These are phyloP conservation scores for Saguinus oedipus DNA, from an alignment of 2,797 vertebrate genomes.

Conservation along the genomic window DNA sequence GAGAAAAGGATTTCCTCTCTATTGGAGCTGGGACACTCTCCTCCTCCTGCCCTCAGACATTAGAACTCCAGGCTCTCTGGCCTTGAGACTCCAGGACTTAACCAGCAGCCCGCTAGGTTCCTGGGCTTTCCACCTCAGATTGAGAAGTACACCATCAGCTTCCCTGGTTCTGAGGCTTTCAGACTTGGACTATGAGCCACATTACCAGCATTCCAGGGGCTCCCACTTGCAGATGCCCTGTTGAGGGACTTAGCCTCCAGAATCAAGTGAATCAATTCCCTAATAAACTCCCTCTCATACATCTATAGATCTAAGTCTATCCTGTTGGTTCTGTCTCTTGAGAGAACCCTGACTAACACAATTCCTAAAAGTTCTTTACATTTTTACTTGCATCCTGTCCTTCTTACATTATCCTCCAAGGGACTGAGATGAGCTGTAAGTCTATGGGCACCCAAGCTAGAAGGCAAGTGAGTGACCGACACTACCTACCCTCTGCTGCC, in stretches of 20 bases:
- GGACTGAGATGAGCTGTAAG: not conserved
- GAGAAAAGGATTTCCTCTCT: not conserved
- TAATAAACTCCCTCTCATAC: not conserved
- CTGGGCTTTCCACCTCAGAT: too few relatives aligned
- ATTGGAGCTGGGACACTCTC: not conserved
- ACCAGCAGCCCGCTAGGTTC: not conserved
- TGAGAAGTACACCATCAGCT: not conserved
- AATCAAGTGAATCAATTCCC: not conserved
- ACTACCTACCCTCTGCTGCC: not conserved
- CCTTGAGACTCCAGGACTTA: not conserved
- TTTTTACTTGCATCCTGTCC: not conserved
- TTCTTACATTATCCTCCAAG: not conserved
- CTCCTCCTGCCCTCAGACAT: not conserved
- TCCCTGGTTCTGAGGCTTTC: not conserved
- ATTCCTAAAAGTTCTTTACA: not conserved
- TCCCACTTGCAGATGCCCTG: not conserved
- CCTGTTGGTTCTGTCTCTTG: not conserved
- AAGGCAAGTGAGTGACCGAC: not conserved
- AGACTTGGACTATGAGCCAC: not conserved
- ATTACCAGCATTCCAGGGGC: not conserved
- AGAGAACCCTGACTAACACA: not conserved
- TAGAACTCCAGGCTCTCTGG: not conserved
- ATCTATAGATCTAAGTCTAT: not conserved
- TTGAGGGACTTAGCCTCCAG: not conserved
- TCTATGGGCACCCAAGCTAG: not conserved